phyloP scores from a whole-genome alignment of 2,888 invertebrate species.

The Macrophya alboannulata region DNA sequence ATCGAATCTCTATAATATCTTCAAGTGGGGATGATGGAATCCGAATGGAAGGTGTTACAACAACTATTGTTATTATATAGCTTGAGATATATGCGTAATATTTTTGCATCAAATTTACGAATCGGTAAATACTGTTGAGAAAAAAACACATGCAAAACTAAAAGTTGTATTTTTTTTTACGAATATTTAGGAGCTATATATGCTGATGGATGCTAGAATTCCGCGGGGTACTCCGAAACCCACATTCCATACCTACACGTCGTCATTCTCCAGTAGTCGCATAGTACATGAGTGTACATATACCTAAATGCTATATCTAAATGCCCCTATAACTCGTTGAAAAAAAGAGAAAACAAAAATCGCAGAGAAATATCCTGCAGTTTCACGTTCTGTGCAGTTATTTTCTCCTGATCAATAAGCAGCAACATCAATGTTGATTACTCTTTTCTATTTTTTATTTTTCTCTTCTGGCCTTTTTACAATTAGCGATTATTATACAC shows the following conservation, averaged over 20 bases:
- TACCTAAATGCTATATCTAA: not conserved
- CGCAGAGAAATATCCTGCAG: not conserved
- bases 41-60: not conserved
- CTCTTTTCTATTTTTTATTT: not conserved
- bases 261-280: not conserved
- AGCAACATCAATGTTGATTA: not conserved
- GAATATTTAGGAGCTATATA: not conserved
- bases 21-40: not conserved
- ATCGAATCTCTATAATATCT: not conserved
- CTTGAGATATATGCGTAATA: too few species aligned
- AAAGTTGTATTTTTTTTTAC: not conserved
- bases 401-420: not conserved
- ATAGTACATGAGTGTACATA: too few species aligned
- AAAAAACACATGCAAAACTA: not conserved
- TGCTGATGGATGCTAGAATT: not conserved
- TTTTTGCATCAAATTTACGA: not conserved
- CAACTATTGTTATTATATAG: too few species aligned
- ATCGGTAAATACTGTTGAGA: not conserved
- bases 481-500: constrained; percentile 1
- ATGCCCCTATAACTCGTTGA: not conserved
- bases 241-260: not conserved
- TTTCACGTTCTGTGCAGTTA: not conserved
- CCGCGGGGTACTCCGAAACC: not conserved
- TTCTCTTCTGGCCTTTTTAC: not conserved
- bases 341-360: not conserved